Evolutionary conservation across 2,888 invertebrate species (phyloP).

Genomic region (Ptilodon capucinus): DNA sequence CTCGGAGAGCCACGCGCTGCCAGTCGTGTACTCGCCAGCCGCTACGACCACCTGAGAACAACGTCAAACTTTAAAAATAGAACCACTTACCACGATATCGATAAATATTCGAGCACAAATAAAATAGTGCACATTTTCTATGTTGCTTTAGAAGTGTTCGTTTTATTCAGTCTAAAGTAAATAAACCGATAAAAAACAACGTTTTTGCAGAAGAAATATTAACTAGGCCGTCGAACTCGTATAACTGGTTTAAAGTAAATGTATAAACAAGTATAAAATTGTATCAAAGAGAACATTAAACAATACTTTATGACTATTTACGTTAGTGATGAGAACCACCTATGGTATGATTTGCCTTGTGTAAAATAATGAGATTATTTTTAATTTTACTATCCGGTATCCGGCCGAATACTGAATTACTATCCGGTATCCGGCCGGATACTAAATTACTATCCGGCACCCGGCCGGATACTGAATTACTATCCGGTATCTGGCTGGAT

Average conservation of each 20-base stretch:
- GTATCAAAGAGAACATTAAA: neutral
- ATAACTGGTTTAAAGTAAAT: neutral
- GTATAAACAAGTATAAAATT: neutral
- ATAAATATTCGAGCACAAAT: neutral
- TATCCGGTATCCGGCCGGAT: too few relatives aligned
- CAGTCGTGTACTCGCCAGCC: slow-evolving; percentile 92
- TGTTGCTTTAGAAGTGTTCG: neutral
- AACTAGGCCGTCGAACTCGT: neutral
- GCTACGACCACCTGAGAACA: slow-evolving; percentile 86
- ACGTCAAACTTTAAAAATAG: slow-evolving; percentile 2
- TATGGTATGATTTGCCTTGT: too few relatives aligned
- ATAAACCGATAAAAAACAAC: slow-evolving; percentile 2
- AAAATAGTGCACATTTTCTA: neutral
- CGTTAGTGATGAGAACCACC: neutral
- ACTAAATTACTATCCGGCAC: too few relatives aligned
- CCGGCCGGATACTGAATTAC: too few relatives aligned
- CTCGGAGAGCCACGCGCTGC: slow-evolving; percentile 89
- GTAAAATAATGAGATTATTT: too few relatives aligned
- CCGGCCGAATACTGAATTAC: too few relatives aligned
- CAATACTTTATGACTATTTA: neutral
- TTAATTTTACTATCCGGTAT: too few relatives aligned
- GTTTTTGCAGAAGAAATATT: neutral
- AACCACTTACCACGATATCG: slow-evolving; percentile 1
- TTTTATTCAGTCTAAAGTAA: neutral
- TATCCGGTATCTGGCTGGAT: too few relatives aligned